Conservation (phyloP, 2,888 invertebrate species). For the Platynereis dumerilii region DNA sequence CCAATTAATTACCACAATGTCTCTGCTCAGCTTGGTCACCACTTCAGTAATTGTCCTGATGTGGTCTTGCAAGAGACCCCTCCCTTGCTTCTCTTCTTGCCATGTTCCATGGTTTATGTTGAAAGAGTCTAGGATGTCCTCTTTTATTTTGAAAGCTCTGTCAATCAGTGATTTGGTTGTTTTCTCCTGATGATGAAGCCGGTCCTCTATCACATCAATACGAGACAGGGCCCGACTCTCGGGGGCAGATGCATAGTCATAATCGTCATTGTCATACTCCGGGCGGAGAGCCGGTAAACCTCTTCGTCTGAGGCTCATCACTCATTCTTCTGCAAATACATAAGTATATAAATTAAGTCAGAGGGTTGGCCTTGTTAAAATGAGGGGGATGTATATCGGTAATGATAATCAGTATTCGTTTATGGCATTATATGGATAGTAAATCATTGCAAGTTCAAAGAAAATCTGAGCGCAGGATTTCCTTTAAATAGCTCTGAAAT, state of each 20-base stretch:
- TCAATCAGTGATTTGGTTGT: conserved; percentile 55
- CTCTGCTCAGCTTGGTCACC: conserved; percentile 57
- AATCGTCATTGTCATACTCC: too few species aligned
- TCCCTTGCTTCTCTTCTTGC: conserved; percentile 60
- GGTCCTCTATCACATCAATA: conserved; percentile 45
- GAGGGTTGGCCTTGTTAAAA: too few species aligned
- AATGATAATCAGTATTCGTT: too few species aligned
- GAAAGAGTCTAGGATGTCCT: conserved; percentile 60
- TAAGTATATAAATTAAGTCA: too few species aligned
- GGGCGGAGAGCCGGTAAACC: too few species aligned
- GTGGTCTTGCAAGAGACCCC: conserved; percentile 60
- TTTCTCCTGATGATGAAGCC: conserved; percentile 53
- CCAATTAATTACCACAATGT: conserved; percentile 44
- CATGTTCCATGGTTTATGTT: conserved; percentile 60
- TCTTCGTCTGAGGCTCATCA: too few species aligned
- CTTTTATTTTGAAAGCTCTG: conserved; percentile 56
- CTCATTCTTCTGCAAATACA: too few species aligned
- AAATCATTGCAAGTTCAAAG: too few species aligned
- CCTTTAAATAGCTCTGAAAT: too few species aligned
- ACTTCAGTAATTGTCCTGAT: conserved; percentile 61
- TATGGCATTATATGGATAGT: too few species aligned
- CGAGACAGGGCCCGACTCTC: conserved; percentile 10
- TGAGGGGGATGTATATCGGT: too few species aligned
- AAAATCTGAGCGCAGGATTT: too few species aligned
- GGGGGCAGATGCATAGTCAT: background rate